phyloP scores from a whole-genome alignment of 2,888 invertebrate genomes.

The Mythimna ferrago region DNA sequence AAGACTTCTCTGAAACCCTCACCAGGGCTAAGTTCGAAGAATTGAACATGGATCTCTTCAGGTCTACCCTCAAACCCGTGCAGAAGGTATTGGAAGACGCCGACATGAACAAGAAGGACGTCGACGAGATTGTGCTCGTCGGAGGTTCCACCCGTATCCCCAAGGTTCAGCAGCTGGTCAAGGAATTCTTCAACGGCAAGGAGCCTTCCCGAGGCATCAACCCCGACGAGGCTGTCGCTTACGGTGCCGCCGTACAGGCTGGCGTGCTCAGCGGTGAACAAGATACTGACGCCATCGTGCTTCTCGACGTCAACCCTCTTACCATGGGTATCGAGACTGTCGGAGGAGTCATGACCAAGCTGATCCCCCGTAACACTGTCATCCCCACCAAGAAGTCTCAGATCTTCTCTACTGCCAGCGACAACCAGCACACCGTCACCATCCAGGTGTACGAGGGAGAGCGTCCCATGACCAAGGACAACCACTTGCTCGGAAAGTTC shows the following conservation, averaged over 20 bases:
- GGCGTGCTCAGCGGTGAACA: slow-evolving; percentile 99
- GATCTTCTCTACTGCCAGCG: slow-evolving; percentile 99
- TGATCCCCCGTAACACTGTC: slow-evolving; percentile 99
- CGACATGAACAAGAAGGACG: slow-evolving; percentile 99
- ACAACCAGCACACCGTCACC: slow-evolving; percentile 99
- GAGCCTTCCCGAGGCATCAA: slow-evolving; percentile 99
- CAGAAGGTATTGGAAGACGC: slow-evolving; percentile 99
- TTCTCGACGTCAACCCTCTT: slow-evolving; percentile 99
- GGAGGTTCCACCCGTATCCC: slow-evolving; percentile 99
- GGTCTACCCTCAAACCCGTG: slow-evolving; percentile 98
- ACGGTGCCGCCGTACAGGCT: slow-evolving; percentile 99
- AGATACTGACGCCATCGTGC: slow-evolving; percentile 98
- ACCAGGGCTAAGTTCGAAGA: slow-evolving; percentile 99
- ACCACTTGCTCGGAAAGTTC: slow-evolving; percentile 99
- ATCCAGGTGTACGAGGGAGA: slow-evolving; percentile 99
- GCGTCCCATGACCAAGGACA: slow-evolving; percentile 99
- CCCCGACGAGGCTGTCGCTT: slow-evolving; percentile 99
- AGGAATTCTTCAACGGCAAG: slow-evolving; percentile 99
- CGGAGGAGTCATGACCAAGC: slow-evolving; percentile 99
- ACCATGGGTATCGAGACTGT: slow-evolving; percentile 99
- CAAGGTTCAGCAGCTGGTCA: slow-evolving; percentile 98
- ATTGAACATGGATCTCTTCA: slow-evolving; percentile 97
- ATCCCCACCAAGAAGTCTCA: slow-evolving; percentile 99
- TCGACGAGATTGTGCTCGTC: slow-evolving; percentile 99
- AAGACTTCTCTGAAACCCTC: slow-evolving; percentile 99